phyloP scores from a whole-genome alignment of 2,888 invertebrate genomes.

The Sympetrum striolatum region DNA sequence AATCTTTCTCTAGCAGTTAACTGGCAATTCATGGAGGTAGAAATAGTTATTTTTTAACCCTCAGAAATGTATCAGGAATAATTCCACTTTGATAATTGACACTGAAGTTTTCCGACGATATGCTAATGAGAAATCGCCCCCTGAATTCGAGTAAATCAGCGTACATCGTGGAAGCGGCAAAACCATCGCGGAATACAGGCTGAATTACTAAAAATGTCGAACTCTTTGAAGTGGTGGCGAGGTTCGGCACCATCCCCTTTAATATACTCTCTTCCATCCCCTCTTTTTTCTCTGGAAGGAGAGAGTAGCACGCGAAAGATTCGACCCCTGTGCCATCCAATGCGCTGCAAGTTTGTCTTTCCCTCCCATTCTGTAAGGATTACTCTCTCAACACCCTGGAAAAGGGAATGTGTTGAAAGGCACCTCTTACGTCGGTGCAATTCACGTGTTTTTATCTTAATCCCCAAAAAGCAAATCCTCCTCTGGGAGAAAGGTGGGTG shows the following conservation, averaged over 20 bases:
- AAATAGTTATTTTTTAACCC: too few species aligned
- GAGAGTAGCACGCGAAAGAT: neutral
- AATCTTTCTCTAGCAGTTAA: too few species aligned
- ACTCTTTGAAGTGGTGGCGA: neutral
- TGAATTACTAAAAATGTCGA: too few species aligned
- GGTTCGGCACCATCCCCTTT: neutral
- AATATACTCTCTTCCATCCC: neutral
- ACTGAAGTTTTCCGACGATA: too few species aligned
- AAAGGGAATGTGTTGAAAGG: neutral
- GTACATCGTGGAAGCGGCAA: too few species aligned
- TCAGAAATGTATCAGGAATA: too few species aligned
- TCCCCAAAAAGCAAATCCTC: neutral
- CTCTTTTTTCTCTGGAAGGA: neutral
- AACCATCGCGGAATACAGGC: too few species aligned
- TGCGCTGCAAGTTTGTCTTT: neutral
- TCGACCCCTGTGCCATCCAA: neutral
- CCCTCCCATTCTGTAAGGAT: neutral
- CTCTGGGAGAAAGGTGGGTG: neutral
- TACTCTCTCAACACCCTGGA: neutral
- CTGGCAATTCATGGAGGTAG: too few species aligned
- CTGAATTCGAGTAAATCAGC: too few species aligned
- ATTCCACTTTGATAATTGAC: too few species aligned
- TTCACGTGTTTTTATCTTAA: conserved; percentile 13
- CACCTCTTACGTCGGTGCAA: neutral
- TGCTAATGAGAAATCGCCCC: too few species aligned